A percentile compares a stretch with the other conserved stretches of the same genome.
phyloP scores from a whole-genome alignment of 1,140 invertebrate species.

The Melitaea cinxia region DNA sequence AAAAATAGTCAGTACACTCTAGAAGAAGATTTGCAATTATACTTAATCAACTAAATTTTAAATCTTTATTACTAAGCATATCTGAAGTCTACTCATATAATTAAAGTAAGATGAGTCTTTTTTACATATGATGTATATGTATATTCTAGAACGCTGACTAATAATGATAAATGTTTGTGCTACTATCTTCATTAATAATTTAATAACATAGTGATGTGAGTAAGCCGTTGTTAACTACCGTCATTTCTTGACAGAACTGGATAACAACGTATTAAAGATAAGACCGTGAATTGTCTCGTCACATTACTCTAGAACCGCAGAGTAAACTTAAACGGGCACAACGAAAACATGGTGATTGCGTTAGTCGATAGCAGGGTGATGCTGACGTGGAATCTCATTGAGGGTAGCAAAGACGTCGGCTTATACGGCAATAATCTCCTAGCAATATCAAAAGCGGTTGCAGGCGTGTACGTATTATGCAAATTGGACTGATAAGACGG shows the following conservation, averaged over 20 bases:
- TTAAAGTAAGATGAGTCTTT: too few species aligned
- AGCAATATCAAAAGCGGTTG: constrained; percentile 53
- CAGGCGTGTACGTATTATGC: constrained; percentile 47
- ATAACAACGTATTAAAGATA: background rate
- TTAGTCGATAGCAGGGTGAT: background rate
- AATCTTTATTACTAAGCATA: too few species aligned
- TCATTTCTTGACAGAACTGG: background rate
- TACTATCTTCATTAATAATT: too few species aligned
- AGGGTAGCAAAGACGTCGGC: constrained; percentile 43
- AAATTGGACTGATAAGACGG: constrained; percentile 52
- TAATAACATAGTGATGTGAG: too few species aligned
- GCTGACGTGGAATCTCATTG: constrained; percentile 24
- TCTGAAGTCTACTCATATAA: too few species aligned
- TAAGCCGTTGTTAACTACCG: background rate
- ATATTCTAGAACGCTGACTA: too few species aligned
- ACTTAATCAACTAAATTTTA: too few species aligned
- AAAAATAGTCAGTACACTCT: too few species aligned
- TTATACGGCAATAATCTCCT: constrained; percentile 52
- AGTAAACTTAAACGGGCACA: constrained; percentile 3
- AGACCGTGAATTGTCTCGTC: background rate
- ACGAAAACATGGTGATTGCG: constrained; percentile 2
- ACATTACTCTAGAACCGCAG: background rate
- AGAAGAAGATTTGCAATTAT: too few species aligned
- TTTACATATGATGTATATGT: too few species aligned
- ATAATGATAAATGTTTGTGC: too few species aligned